These are phyloP conservation scores for Erynnis tages DNA, from an alignment of 2,888 invertebrate species.

Conservation along the genomic window DNA sequence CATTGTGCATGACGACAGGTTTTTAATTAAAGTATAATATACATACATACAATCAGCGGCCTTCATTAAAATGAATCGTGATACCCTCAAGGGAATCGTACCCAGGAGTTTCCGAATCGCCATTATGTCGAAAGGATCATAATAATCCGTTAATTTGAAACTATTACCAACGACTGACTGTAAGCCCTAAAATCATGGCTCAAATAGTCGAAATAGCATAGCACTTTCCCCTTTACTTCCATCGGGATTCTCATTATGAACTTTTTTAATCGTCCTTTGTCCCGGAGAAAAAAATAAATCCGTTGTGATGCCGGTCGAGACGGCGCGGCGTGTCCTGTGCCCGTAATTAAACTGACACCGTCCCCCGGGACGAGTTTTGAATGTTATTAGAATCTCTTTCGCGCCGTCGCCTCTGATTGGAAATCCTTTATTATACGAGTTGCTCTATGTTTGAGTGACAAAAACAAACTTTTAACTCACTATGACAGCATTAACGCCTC, in stretches of 20 bases:
- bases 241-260: conserved; percentile 73
- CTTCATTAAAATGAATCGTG: too few species aligned
- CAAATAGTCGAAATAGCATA: conserved; percentile 45
- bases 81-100: too few species aligned
- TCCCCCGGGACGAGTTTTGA: conserved; percentile 76
- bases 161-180: too few species aligned
- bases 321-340: conserved; percentile 53
- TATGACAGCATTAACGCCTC: conserved; percentile 18
- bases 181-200: too few species aligned
- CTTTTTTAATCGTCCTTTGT: conserved; percentile 80
- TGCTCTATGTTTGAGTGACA: conserved; percentile 25
- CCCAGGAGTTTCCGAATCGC: too few species aligned
- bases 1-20: not conserved
- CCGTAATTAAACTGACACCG: conserved; percentile 79
- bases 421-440: conserved; percentile 46
- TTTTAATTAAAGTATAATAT: conserved; percentile 2
- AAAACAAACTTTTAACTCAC: conserved; percentile 23
- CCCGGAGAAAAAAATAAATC: conserved; percentile 68
- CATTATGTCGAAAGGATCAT: too few species aligned
- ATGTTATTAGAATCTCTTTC: conserved; percentile 80
- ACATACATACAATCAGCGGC: too few species aligned
- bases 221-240: conserved; percentile 64
- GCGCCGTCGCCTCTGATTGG: conserved; percentile 73
- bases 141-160: too few species aligned
- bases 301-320: conserved; percentile 65